Base-by-base conservation (phyloP, 2,888 invertebrate species). In the Lissocephala sabroskyi region DNA sequence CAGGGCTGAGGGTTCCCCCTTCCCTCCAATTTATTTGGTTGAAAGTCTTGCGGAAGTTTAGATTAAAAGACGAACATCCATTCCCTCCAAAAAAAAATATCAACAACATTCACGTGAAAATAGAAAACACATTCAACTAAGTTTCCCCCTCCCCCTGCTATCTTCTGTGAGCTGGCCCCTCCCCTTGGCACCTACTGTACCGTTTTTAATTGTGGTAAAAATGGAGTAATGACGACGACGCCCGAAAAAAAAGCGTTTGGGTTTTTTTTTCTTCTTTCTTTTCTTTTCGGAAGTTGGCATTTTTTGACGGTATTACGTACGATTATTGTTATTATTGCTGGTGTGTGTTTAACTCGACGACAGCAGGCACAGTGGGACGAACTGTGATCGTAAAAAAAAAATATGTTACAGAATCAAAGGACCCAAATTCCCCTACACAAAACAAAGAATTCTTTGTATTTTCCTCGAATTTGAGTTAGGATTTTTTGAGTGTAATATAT, bases 271-370 rank as follows among this genome's bases (percentile, higher is more conserved):
- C n/a, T n/a, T n/a, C n/a, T n/a, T n/a, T n/a, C n/a, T n/a, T 5
- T 16, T 13, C 19, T 53, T 56, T 60, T 68, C 68, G 68, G 68
- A 73, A 73, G 68, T 73, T 53, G 65, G 58, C 62, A 62, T 73
- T 68, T 68, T 65, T 58, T 62, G 36, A 54, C 58, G 65, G 65
- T 62, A 65, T 67, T 71, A 60, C 58, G 52, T 57, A 59, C 63
- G 62, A 63, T 67, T 62, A 63, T 73, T 67, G 65, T 73, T 68
- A 62, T 71, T 67, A 66, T 63, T 60, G 19, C 30, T 36, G n/a
- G n/a, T n/a, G n/a, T n/a, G 23, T 37, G 26, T 56, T 56, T 71
- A 59, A 65, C n/a, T n/a, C n/a, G n/a, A n/a, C n/a, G n/a, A n/a
- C n/a, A n/a, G n/a, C n/a, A n/a, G n/a, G n/a, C n/a, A n/a, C n/a